Percentiles rank a stretch among this genome's conserved stretches.
Conservation (phyloP, 2,888 invertebrate species). For the Brenthis hecate region DNA sequence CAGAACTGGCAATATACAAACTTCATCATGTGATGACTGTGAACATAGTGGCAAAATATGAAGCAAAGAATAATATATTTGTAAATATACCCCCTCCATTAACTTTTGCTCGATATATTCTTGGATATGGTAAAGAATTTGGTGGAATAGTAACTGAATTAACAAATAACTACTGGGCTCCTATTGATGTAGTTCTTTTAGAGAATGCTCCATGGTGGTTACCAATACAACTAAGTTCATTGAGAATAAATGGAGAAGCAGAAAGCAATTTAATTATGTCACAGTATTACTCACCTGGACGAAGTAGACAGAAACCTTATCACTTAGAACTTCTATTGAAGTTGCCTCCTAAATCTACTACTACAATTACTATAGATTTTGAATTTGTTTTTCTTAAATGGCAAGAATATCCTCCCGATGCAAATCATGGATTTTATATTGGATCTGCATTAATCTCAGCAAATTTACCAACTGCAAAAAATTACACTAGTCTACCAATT, state of each 20-base stretch:
- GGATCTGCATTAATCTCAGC: constrained; percentile 93
- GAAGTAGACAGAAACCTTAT: constrained; percentile 91
- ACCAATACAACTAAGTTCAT: constrained; percentile 94
- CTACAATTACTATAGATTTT: constrained; percentile 93
- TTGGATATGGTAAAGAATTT: constrained; percentile 95
- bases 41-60: constrained; percentile 86
- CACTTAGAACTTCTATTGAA: constrained; percentile 92
- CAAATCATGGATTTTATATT: constrained; percentile 98
- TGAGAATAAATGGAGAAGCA: constrained; percentile 85
- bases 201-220: constrained; percentile 97
- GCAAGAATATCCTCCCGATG: constrained; percentile 99
- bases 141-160: constrained; percentile 94
- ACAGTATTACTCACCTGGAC: constrained; percentile 87
- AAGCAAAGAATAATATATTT: constrained; percentile 70
- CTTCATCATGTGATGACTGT: constrained; percentile 83
- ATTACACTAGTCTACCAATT: constrained; percentile 89
- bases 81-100: constrained; percentile 85
- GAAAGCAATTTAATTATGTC: constrained; percentile 81
- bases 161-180: constrained; percentile 89
- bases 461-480: constrained; percentile 88
- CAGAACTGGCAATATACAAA: constrained; percentile 87
- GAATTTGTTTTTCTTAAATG: constrained; percentile 98
- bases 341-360: constrained; percentile 90
- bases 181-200: constrained; percentile 90
- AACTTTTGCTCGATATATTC: constrained; percentile 90